Percentiles rank a stretch among this genome's conserved stretches.
phyloP scores from a whole-genome alignment of 2,113 vertebrate species.

The Podarcis cretensis region DNA sequence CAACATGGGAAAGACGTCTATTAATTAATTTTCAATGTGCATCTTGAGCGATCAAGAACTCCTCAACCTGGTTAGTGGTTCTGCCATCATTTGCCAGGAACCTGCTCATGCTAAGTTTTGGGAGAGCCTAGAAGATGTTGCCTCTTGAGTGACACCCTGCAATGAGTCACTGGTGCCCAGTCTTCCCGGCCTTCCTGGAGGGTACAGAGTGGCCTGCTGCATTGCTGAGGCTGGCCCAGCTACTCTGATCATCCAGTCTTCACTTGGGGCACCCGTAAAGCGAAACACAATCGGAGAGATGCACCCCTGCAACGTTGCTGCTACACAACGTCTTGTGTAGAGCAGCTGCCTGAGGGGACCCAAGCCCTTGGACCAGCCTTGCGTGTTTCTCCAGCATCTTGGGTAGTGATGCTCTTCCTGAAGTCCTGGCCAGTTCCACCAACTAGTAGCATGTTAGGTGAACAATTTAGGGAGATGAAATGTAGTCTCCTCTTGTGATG shows the following conservation, averaged over 20 bases:
- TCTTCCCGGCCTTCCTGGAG: neutral
- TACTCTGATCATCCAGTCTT: neutral
- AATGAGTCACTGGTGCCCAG: no score
- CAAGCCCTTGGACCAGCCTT: neutral
- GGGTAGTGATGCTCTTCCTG: neutral
- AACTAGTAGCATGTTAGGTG: no score
- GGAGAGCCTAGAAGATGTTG: neutral
- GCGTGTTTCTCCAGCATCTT: neutral
- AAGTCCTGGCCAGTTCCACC: neutral
- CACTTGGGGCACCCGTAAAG: neutral
- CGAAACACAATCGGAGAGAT: neutral
- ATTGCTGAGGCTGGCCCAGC: neutral
- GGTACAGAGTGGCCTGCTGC: neutral
- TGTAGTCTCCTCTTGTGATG: no score
- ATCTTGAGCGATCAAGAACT: neutral
- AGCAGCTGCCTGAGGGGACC: neutral
- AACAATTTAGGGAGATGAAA: no score
- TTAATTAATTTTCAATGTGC: no score
- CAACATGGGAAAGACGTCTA: neutral
- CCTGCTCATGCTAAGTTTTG: neutral
- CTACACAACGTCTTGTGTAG: neutral
- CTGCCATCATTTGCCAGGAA: no score
- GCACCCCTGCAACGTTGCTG: neutral
- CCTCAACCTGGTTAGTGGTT: no score
- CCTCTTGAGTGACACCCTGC: no score